Base-by-base conservation (phyloP, 2,113 vertebrate species). In the Cygnus buccinator region DNA sequence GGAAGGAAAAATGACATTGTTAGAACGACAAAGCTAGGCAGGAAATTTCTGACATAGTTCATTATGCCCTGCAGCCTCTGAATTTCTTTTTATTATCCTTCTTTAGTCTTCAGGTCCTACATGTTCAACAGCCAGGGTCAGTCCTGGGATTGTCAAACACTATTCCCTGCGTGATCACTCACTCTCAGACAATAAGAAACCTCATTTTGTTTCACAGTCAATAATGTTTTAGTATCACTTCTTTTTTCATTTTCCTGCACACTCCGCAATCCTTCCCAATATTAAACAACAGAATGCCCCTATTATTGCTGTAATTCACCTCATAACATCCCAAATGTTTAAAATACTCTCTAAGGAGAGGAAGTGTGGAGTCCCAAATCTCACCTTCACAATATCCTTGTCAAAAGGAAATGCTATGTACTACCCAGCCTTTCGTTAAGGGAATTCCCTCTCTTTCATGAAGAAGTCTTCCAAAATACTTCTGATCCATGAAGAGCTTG, bases 31-130 rank as follows among this genome's bases (percentile, higher is more conserved):
- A 59, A 89, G 66, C 84, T 21, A 82, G 77, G 74, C 84, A 97
- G 94, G 92, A 96, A 95, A 96, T 95, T 92, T 94, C 89, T 90
- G 80, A 79, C 80, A 93, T 74, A 93, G 94, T 82, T 96, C 95
- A 96, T 87, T 87, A 85, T 94, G 91, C 94, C 95, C 91, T 95
- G 89, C 81, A 94, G 92, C 91, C 59, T 88, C 74, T 80, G 55
- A 89, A 95, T 88, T 95, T 93, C 92, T 95, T 97, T 95, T 97
- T 95, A 95, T 95, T 96, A 97, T 57, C 46, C 4, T 91, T 86
- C 87, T 90, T 95, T 59, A 90, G 55, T 91, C 76, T 92, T 87
- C 84, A 87, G 84, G 92, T 91, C 80, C 81, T 89, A 39, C 52
- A 76, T 22, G 89, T 79, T 94, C 91, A 84, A 87, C 31, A 61